Percentiles rank a stretch among this genome's conserved stretches.
These are phyloP conservation scores for Pelecanoides urinatrix DNA, from an alignment of 2,113 vertebrate species.

Conservation along the genomic window DNA sequence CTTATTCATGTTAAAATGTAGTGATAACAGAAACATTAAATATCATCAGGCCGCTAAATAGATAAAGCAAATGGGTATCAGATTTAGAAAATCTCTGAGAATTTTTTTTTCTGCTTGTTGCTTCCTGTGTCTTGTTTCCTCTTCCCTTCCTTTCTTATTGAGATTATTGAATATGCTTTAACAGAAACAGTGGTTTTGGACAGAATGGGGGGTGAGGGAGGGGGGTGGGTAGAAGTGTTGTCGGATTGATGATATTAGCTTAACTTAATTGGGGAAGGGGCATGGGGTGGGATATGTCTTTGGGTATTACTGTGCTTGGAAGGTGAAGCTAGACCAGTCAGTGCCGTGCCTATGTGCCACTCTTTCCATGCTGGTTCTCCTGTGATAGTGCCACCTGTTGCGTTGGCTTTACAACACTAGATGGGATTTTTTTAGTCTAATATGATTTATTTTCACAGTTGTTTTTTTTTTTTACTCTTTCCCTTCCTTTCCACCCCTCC, in stretches of 20 bases:
- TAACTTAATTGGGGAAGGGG: background rate
- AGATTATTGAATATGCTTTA: background rate
- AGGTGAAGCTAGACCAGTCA: slow-evolving; percentile 52
- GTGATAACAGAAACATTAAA: background rate
- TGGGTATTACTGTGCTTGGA: background rate
- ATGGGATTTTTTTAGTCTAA: background rate
- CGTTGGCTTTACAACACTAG: background rate
- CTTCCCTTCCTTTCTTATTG: background rate
- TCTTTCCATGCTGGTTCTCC: slow-evolving; percentile 5
- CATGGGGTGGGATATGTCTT: background rate
- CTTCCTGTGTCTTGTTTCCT: background rate
- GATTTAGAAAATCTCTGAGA: background rate
- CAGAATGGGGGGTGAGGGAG: background rate
- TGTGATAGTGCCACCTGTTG: background rate
- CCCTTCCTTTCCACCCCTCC: slow-evolving; percentile 45
- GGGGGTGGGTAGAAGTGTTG: background rate
- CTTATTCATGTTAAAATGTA: background rate
- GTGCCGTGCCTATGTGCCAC: background rate
- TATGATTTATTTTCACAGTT: slow-evolving; percentile 6
- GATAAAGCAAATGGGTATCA: background rate
- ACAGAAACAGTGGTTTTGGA: background rate
- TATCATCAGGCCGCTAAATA: background rate
- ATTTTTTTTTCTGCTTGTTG: background rate
- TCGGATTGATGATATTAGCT: background rate
- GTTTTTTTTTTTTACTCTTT: background rate